Base-by-base conservation (phyloP, 1,140 invertebrate species). In the Brachionus angularis region DNA sequence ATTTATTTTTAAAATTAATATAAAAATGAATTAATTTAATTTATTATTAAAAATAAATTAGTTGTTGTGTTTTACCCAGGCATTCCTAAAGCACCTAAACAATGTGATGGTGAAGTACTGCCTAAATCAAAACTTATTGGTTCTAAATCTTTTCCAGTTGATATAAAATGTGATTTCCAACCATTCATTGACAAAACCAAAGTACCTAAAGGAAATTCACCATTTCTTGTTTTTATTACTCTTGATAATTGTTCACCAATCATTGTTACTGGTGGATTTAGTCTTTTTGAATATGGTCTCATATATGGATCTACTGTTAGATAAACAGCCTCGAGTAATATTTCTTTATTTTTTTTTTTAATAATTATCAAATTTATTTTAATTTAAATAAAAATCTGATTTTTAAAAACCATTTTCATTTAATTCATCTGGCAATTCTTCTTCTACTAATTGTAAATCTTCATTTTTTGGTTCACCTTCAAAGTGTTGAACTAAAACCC, bases 291-390 rank as follows among this genome's bases (percentile, higher is more conserved):
- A 23, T 67, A 67, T 69, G 47, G 52, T 73, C 87, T 81, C 86
- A 88, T 87, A 73, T 88, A 88, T 34, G 87, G 87, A 78, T 89
- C 88, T 2, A 88, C 86, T 69, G 86, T 88, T 1, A 88, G 74
- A 74, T 84, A 88, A 74, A 86, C 84, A 7, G 87, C 87, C 81
- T 88, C 80, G 16, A 83, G 80, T 36, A 88, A 78, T 75, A 85
- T 85, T 78, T 89, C 86, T 87, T 75, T 72, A 84, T 5, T 5
- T 16, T 34, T 5, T 34, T 34, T 5, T 5, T 5, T 34, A 34
- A 34, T 5, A 34, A 34, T 5, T 5, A 5, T 34, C 33, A 34
- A 5, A 5, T 12, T 34, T 12, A 34, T 34, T 12, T 27, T 12
- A 46, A 3, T 46, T 34, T 12, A 27, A 42, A 23, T 18, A 44